Evolutionary conservation across 2,888 invertebrate genomes (phyloP).

Genomic region (Mythimna pallens): DNA sequence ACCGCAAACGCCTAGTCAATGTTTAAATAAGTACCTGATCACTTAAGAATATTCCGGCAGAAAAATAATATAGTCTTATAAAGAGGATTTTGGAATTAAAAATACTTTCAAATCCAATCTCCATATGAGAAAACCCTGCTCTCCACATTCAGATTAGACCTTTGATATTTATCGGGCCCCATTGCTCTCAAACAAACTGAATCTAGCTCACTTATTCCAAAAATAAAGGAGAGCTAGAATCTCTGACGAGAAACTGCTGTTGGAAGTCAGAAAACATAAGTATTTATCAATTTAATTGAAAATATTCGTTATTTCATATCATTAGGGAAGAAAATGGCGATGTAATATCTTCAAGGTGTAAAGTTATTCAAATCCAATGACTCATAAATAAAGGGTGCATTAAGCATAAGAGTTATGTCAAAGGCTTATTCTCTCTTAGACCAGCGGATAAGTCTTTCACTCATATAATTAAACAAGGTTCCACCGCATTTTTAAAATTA

Average conservation of each 20-base stretch:
- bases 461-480: slow-evolving; percentile 22
- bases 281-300: slow-evolving; percentile 12
- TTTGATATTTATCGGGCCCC: background rate
- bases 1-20: slow-evolving; percentile 7
- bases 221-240: background rate
- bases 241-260: background rate
- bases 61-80: background rate
- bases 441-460: slow-evolving; percentile 16
- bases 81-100: slow-evolving; percentile 5
- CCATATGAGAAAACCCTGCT: background rate
- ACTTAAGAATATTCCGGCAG: background rate
- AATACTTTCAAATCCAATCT: slow-evolving; percentile 2
- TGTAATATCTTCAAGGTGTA: background rate
- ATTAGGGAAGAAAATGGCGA: background rate
- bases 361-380: slow-evolving; percentile 3
- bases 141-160: too few species aligned
- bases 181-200: background rate
- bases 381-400: background rate
- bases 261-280: background rate
- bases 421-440: slow-evolving; percentile 23
- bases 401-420: background rate
- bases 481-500: slow-evolving; percentile 19
- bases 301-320: background rate
- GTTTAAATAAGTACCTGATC: slow-evolving; percentile 7
- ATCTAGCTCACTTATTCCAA: background rate